A percentile compares a stretch with the other conserved stretches of the same genome.
These are phyloP conservation scores for Drosophila saltans DNA, from an alignment of 1,140 invertebrate genomes.

Conservation along the genomic window DNA sequence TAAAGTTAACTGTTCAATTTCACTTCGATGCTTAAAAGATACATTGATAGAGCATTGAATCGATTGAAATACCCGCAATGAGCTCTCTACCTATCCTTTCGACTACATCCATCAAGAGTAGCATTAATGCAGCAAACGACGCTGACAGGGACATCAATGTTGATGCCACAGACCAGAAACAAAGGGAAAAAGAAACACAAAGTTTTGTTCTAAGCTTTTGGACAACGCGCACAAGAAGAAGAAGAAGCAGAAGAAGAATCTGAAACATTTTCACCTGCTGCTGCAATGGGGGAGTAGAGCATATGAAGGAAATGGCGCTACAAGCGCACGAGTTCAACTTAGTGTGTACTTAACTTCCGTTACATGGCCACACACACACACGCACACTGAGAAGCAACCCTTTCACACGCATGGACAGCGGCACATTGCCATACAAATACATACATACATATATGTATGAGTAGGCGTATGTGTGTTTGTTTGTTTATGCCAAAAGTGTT, in stretches of 20 bases:
- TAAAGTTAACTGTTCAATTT: no score
- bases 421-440: constrained; percentile 25
- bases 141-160: constrained; percentile 63
- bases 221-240: constrained; percentile 62
- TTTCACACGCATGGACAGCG: constrained; percentile 71
- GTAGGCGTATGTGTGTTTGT: constrained; percentile 52
- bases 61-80: background rate
- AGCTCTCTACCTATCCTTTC: background rate
- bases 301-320: constrained; percentile 76
- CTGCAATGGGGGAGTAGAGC: constrained; percentile 36
- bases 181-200: constrained; percentile 15
- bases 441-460: no score
- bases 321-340: constrained; percentile 81
- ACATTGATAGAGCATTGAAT: no score
- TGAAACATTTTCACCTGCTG: constrained; percentile 76
- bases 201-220: constrained; percentile 80
- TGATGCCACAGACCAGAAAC: constrained; percentile 61
- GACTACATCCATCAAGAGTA: constrained; percentile 1
- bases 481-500: constrained; percentile 81
- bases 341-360: constrained; percentile 81
- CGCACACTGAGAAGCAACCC: constrained; percentile 31
- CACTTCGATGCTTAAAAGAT: no score
- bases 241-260: constrained; percentile 39
- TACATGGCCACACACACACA: constrained; percentile 60
- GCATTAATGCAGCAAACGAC: constrained; percentile 32